Base-by-base conservation (phyloP, 2,113 vertebrate genomes). In the Clarias macrocephalus region DNA sequence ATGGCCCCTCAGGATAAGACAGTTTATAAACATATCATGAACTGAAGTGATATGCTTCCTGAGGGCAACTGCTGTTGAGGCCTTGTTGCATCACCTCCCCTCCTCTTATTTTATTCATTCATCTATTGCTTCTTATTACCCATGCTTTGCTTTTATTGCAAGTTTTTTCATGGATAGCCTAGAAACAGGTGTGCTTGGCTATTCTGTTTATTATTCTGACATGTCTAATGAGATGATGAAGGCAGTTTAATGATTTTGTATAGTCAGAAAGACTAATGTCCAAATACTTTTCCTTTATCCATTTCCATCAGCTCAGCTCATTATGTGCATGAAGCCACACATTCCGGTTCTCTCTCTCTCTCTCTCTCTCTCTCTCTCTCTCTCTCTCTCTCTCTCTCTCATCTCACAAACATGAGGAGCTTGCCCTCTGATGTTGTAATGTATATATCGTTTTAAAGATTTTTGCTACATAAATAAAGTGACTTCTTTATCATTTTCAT, bases 401-500 rank as follows among this genome's bases (percentile, higher is more conserved):
- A 23, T 10, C 59, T 79, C 37, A 3, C 91, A 89, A 88, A 87
- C 89, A 92, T 87, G 89, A 90, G 88, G 91, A 86, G 77, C 89
- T 90, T 91, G 93, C 85, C 87, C 90, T 90, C 91, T 89, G 88
- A 93, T 93, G 93, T 93, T 93, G 93, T 92, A 92, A 33, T 19
- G 68, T 21, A 93, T 93, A 93, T 91, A 92, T 91, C 92, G 57
- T 68, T 15, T 30, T 37, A 92, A 94, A 94, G 91, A 90, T 89
- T 89, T 92, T 88, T n/a, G 88, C 88, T 89, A 85, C 75, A 89
- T 88, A 88, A 91, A 65, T n/a, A 59, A 92, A 94, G 91, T 91
- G 90, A 94, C 90, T 90, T 91, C 91, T 94, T 94, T 91, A 93
- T 94, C 90, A 90, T 93, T 94, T 93, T 93, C 93, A 93, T 92